Conservation (phyloP, 2,797 vertebrate species). For the Epinephelus malabaricus region DNA sequence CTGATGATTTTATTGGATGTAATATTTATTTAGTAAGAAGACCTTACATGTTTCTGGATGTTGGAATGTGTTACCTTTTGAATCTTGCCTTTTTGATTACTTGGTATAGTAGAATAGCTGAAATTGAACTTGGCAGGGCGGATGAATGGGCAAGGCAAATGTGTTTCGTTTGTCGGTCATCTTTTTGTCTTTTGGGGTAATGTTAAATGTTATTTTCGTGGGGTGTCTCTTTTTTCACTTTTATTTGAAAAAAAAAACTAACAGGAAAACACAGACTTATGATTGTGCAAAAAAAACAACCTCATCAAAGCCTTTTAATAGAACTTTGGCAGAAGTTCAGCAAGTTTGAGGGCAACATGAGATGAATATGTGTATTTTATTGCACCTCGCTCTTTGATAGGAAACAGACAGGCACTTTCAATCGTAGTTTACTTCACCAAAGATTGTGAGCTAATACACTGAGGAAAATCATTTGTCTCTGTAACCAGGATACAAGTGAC, state of each 20-base stretch:
- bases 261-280: slow-evolving; percentile 90
- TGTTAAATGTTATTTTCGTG: slow-evolving; percentile 86
- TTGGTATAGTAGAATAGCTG: slow-evolving; percentile 91
- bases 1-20: slow-evolving; percentile 90
- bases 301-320: slow-evolving; percentile 87
- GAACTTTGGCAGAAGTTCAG: slow-evolving; percentile 86
- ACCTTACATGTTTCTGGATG: slow-evolving; percentile 89
- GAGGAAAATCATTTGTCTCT: slow-evolving; percentile 83
- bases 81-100: slow-evolving; percentile 85
- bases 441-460: slow-evolving; percentile 93
- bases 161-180: slow-evolving; percentile 72
- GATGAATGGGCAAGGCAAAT: slow-evolving; percentile 59
- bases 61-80: slow-evolving; percentile 92
- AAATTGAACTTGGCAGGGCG: slow-evolving; percentile 80
- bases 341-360: slow-evolving; percentile 77
- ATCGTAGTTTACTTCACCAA: slow-evolving; percentile 94
- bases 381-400: slow-evolving; percentile 90
- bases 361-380: slow-evolving; percentile 85
- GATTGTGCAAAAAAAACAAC: slow-evolving; percentile 87
- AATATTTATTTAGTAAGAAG: slow-evolving; percentile 92
- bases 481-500: slow-evolving; percentile 90
- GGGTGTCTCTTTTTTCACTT: slow-evolving; percentile 72
- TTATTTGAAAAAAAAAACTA: slow-evolving; percentile 87
- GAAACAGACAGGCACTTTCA: slow-evolving; percentile 94
- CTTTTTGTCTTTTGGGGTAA: slow-evolving; percentile 81